Conservation (phyloP, 2,888 invertebrate genomes). For the Zele albiditarsus region DNA sequence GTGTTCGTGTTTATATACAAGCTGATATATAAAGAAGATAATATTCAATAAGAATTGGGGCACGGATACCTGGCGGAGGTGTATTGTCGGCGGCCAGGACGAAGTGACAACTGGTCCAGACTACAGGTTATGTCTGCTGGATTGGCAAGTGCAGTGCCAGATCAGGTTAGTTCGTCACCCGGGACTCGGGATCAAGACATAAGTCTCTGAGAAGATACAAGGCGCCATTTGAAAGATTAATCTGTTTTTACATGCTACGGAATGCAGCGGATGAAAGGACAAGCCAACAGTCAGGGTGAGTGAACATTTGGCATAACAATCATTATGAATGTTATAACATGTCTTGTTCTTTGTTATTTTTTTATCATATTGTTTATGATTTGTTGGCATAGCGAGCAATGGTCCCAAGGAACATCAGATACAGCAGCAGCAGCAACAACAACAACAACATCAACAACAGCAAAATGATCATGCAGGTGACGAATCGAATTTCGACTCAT, state of each 20-base stretch:
- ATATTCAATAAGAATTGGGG: background rate
- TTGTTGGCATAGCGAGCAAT: conserved; percentile 67
- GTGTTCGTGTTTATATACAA: background rate
- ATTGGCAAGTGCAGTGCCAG: conserved; percentile 68
- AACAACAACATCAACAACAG: conserved; percentile 62
- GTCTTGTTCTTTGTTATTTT: conserved; percentile 12
- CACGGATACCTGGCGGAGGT: conserved; percentile 9
- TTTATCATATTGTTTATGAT: background rate
- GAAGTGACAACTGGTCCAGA: conserved; percentile 23
- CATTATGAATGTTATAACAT: background rate
- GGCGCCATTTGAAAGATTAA: conserved; percentile 35
- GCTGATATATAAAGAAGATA: background rate
- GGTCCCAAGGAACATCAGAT: conserved; percentile 72
- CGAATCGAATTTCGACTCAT: conserved; percentile 69
- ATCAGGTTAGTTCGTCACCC: conserved; percentile 65
- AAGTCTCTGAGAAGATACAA: conserved; percentile 1
- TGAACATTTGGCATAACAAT: background rate
- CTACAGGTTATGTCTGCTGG: conserved; percentile 71
- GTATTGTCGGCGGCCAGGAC: conserved; percentile 10
- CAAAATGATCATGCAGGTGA: conserved; percentile 67
- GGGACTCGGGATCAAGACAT: conserved; percentile 20
- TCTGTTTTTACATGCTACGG: conserved; percentile 72
- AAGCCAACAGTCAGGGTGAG: conserved; percentile 71
- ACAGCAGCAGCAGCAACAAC: conserved; percentile 50
- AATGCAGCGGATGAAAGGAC: conserved; percentile 74